A percentile compares a stretch with the other conserved stretches of the same genome.
Evolutionary conservation across 2,113 vertebrate genomes (phyloP).

Genomic region (Phainopepla nitens): DNA sequence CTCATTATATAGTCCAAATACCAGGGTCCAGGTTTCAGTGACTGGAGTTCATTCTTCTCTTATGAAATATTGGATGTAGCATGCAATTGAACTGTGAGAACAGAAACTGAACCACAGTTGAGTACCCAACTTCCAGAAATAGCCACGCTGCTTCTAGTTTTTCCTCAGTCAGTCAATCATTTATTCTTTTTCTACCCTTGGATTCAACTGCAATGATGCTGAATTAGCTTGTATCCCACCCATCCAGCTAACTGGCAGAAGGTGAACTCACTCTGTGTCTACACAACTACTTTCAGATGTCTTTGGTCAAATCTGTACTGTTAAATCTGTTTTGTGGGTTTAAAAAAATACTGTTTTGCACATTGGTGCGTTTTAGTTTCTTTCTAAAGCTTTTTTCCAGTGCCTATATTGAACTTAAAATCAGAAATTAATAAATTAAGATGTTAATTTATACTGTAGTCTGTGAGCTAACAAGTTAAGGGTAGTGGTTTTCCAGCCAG

Average conservation of each 20-base stretch:
- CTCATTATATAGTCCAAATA: not conserved
- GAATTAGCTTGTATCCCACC: not conserved
- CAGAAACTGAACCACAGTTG: not conserved
- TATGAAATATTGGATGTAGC: not conserved
- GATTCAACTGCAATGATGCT: not conserved
- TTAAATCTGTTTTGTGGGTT: not conserved
- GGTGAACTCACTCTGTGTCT: not conserved
- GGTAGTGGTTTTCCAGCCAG: not conserved
- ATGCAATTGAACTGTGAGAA: not conserved
- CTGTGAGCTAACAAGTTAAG: not conserved
- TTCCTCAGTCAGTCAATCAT: not conserved
- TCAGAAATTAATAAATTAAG: not conserved
- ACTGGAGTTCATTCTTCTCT: not conserved
- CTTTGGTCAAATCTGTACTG: not conserved
- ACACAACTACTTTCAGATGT: not conserved
- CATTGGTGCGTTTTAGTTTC: not conserved
- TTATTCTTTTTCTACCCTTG: not conserved
- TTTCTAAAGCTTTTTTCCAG: not conserved
- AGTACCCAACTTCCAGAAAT: not conserved
- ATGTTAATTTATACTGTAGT: not conserved
- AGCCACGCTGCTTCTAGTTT: not conserved
- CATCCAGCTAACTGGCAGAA: not conserved
- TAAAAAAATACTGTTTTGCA: not conserved
- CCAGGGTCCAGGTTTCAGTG: not conserved
- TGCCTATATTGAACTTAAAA: not conserved